Conservation (phyloP, 2,888 invertebrate genomes). For the Orthonevra nobilis region DNA sequence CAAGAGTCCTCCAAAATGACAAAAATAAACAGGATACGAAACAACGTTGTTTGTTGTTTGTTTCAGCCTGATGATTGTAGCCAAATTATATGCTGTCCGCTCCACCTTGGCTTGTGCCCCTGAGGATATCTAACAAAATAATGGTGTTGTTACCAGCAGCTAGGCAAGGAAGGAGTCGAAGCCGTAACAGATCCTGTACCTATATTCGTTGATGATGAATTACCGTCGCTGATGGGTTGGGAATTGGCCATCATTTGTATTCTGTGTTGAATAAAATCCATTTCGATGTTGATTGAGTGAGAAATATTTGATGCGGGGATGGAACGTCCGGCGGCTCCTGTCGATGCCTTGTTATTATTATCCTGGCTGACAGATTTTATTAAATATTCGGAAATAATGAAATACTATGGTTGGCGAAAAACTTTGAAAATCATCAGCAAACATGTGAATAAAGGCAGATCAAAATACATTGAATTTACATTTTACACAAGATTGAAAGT, state of each 20-base stretch:
- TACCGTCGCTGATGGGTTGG: slow-evolving; percentile 45
- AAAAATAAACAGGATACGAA: slow-evolving; percentile 16
- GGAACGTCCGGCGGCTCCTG: too few species aligned
- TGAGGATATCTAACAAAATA: slow-evolving; percentile 13
- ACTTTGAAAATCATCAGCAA: too few species aligned
- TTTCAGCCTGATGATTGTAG: slow-evolving; percentile 27
- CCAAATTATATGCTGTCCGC: slow-evolving; percentile 35
- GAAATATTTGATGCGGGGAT: slow-evolving; percentile 47
- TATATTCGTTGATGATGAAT: slow-evolving; percentile 43
- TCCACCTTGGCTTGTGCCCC: slow-evolving; percentile 4
- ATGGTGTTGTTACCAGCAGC: slow-evolving; percentile 6
- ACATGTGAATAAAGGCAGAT: too few species aligned
- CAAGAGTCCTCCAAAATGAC: background rate
- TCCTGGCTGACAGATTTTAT: too few species aligned
- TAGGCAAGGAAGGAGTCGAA: background rate
- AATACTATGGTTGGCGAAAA: too few species aligned
- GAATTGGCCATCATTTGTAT: slow-evolving; percentile 61
- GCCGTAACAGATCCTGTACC: background rate
- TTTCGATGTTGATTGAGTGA: slow-evolving; percentile 57
- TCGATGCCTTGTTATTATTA: too few species aligned
- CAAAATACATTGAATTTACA: too few species aligned
- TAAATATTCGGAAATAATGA: too few species aligned
- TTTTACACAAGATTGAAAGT: too few species aligned
- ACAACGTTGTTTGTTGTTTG: background rate
- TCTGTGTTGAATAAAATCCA: slow-evolving; percentile 35